Conservation (phyloP, 1,140 invertebrate genomes). For the Orchesella cincta region DNA sequence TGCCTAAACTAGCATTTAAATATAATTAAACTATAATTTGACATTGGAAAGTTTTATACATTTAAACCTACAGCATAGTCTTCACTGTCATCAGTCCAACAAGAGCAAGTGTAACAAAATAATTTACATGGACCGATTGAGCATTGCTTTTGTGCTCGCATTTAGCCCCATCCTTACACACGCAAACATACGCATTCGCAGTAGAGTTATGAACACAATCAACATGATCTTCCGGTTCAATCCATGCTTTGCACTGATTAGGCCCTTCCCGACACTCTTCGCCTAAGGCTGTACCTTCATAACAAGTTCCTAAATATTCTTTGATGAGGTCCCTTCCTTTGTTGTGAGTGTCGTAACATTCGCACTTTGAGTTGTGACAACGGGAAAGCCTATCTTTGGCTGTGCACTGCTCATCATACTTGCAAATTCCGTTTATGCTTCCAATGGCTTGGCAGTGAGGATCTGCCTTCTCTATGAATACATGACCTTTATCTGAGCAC, state of each 20-base stretch:
- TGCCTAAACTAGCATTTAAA: too few species aligned
- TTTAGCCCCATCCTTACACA: background rate
- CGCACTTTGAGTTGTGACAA: conserved; percentile 33
- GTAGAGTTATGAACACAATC: background rate
- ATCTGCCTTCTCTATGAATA: background rate
- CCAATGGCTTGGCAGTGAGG: background rate
- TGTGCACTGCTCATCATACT: conserved; percentile 4
- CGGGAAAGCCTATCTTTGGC: background rate
- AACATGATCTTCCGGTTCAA: conserved; percentile 29
- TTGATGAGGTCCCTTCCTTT: background rate
- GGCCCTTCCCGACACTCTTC: background rate
- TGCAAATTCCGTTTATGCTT: conserved; percentile 21
- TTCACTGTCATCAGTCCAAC: conserved; percentile 24
- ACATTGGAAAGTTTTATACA: too few species aligned
- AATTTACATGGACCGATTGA: background rate
- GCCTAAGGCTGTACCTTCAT: conserved; percentile 3
- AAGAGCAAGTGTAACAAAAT: conserved; percentile 14
- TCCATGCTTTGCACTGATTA: conserved; percentile 31
- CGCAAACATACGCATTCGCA: background rate
- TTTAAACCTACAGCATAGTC: too few species aligned
- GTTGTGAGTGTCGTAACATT: conserved; percentile 25
- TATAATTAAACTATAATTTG: too few species aligned
- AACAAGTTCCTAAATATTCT: conserved; percentile 12
- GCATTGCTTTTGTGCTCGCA: background rate
- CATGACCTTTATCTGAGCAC: background rate